Evolutionary conservation across 1,140 invertebrate genomes (phyloP).

Genomic region (Calosoma granatense): DNA sequence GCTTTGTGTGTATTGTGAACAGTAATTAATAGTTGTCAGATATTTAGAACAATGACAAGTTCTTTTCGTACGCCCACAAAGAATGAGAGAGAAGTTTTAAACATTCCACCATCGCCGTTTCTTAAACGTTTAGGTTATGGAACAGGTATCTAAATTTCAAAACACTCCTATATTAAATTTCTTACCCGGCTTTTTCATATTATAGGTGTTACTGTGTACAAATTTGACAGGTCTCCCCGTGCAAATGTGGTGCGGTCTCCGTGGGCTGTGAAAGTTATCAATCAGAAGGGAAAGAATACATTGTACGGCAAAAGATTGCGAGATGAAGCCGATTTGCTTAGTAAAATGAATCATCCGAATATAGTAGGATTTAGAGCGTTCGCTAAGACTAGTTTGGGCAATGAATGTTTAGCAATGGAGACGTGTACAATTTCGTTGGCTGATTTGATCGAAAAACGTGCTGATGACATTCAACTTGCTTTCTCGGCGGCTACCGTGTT

Average conservation of each 20-base stretch:
- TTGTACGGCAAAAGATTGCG: conserved; percentile 45
- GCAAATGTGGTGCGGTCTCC: conserved; percentile 56
- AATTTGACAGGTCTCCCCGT: conserved; percentile 58
- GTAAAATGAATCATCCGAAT: conserved; percentile 66
- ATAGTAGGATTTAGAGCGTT: conserved; percentile 73
- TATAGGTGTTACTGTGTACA: conserved; percentile 65
- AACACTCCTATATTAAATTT: background rate
- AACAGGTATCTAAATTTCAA: conserved; percentile 45
- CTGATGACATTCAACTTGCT: conserved; percentile 46
- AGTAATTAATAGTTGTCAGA: background rate
- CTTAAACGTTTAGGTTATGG: conserved; percentile 62
- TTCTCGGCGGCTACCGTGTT: conserved; percentile 52
- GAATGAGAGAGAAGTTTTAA: conserved; percentile 11
- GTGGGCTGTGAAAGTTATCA: conserved; percentile 72
- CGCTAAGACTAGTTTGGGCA: conserved; percentile 46
- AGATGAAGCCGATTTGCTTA: conserved; percentile 59
- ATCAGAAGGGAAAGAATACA: conserved; percentile 31
- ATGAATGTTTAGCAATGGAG: conserved; percentile 59
- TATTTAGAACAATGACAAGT: background rate
- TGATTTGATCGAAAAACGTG: conserved; percentile 58
- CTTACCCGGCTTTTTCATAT: conserved; percentile 1
- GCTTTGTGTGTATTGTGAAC: too few relatives aligned
- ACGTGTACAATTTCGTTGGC: conserved; percentile 53
- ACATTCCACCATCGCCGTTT: conserved; percentile 57
- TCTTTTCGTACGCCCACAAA: background rate